Evolutionary conservation across 2,888 invertebrate genomes (phyloP), one percentile per base, ranked within the genome.

Genomic region (Hirudinaria manillensis): DNA sequence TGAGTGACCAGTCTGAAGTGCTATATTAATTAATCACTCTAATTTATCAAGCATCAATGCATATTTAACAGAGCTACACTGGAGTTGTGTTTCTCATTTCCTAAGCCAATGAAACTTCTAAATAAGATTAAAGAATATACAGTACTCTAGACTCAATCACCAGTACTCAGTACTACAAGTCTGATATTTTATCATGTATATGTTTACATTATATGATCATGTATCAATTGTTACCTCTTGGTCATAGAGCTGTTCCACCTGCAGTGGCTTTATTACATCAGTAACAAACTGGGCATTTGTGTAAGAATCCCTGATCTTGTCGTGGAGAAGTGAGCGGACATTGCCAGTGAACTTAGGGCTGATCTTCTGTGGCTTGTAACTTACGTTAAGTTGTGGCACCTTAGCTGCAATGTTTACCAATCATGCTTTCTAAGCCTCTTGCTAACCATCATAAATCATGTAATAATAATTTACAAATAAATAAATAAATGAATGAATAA

Each of bases 321-420:
- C 96, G 82, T 97, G 95, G 78, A 99, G 87, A 82, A 99, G 87
- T 83, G 92, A 92, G 70, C 95, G 89, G 4, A 99, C 99, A 77
- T 92, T 89, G 66, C 95, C 94, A 79, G 93, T 92, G 76, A 93
- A 93, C 87, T 95, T 98, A 3, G 99, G 99, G 80, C 96, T 96
- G 85, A 99, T 99, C 87, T 98, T 99, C 88, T 99, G 99, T 67
- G 99, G 99, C 87, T 99, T 99, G 89, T 99, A 99, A 86, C 97
- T 98, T 84, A 99, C 96, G 86, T 97, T 93, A 79, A 99, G 87
- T 81, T 92, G 91, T 0, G 98, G 98, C 77, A 94, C 88, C 79
- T 90, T 90, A 65, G 89, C 91, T 85, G 77, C 10, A 71, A 4
- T 7, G n/a, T 6, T 29, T 19, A n/a, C 45, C 51, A 70, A 70